Evolutionary conservation across 1,140 invertebrate genomes (phyloP).

Genomic region (Metaphire vulgaris): DNA sequence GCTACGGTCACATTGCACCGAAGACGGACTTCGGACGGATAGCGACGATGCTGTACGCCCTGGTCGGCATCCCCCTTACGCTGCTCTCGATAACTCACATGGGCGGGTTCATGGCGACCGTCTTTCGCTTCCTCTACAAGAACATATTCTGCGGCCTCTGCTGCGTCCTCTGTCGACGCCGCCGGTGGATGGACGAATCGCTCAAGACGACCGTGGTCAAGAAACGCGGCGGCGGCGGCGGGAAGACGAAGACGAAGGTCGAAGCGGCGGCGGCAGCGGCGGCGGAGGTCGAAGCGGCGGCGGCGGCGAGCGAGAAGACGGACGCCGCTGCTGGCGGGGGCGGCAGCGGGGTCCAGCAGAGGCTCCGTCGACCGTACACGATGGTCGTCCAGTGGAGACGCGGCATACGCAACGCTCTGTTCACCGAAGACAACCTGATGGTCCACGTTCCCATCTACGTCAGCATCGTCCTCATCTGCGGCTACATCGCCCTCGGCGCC

Average conservation of each 20-base stretch:
- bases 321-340: not conserved
- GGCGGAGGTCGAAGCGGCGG: not conserved
- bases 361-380: conserved; percentile 11
- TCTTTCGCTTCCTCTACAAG: conserved; percentile 86
- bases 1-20: conserved; percentile 88
- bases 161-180: conserved; percentile 27
- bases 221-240: not conserved
- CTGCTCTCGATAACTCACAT: conserved; percentile 82
- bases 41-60: conserved; percentile 85
- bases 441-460: conserved; percentile 64
- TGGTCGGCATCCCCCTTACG: conserved; percentile 91
- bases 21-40: conserved; percentile 81
- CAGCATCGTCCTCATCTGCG: conserved; percentile 73
- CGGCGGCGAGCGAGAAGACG: not conserved
- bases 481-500: conserved; percentile 79
- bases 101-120: conserved; percentile 79
- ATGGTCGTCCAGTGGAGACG: conserved; percentile 20
- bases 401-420: conserved; percentile 19
- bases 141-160: conserved; percentile 68
- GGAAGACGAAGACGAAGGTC: not conserved
- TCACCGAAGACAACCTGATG: conserved; percentile 31
- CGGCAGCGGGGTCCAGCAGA: not conserved
- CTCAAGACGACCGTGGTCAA: not conserved
- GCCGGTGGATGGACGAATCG: not conserved
- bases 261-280: not conserved